phyloP scores from a whole-genome alignment of 2,888 invertebrate species.

The Petrophora chlorosata region DNA sequence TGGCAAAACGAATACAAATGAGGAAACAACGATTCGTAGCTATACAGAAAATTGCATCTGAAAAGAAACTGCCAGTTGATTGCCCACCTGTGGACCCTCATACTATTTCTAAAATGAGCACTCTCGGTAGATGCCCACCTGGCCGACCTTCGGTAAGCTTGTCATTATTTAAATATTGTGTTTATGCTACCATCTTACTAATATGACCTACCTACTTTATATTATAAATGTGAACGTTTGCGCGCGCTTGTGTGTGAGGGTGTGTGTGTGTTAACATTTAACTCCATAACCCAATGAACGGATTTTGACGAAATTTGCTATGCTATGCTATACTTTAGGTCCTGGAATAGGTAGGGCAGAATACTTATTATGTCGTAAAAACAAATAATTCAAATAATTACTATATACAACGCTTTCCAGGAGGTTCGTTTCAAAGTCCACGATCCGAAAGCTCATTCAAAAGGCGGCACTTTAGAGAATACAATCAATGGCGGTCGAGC shows the following conservation, averaged over 20 bases:
- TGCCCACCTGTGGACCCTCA: conserved; percentile 89
- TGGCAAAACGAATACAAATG: conserved; percentile 98
- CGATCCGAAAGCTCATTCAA: conserved; percentile 96
- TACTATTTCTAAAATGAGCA: conserved; percentile 89
- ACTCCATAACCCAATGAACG: no score
- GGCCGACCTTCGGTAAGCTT: conserved; percentile 78
- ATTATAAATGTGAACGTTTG: no score
- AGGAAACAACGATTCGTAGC: conserved; percentile 95
- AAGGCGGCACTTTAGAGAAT: conserved; percentile 95
- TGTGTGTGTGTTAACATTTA: no score
- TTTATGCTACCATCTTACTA: no score
- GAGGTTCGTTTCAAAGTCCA: conserved; percentile 98
- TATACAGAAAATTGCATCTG: conserved; percentile 95
- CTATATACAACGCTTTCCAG: conserved; percentile 77
- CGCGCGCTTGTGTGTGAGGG: no score
- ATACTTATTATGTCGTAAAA: no score
- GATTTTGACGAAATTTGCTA: no score
- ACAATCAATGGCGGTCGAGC: conserved; percentile 93
- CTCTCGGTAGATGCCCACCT: conserved; percentile 85
- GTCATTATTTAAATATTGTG: background rate
- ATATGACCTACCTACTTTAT: no score
- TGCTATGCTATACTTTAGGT: no score
- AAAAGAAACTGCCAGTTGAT: conserved; percentile 93
- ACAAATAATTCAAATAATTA: background rate
- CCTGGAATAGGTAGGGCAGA: no score